Percentiles rank a stretch among this genome's conserved stretches.
phyloP scores from a whole-genome alignment of 2,797 vertebrate species.

The Erpetoichthys calabaricus region DNA sequence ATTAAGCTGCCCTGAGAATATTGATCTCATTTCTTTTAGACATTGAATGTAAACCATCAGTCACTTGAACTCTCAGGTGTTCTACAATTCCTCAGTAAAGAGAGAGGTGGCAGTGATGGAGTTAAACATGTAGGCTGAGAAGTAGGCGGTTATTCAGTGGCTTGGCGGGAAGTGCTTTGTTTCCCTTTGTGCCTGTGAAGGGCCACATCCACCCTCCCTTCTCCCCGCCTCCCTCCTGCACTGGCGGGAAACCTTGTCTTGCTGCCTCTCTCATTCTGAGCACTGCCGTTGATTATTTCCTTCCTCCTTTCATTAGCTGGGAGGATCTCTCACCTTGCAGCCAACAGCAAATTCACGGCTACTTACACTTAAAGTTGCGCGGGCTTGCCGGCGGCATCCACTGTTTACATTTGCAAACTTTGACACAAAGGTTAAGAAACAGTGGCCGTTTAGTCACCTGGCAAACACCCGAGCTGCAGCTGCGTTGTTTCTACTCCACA shows the following conservation, averaged over 20 bases:
- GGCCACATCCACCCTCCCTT: constrained; percentile 5
- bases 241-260: constrained; percentile 1
- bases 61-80: too few species aligned
- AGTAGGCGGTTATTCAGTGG: constrained; percentile 6
- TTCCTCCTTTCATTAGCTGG: constrained; percentile 11
- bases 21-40: too few species aligned
- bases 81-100: too few species aligned
- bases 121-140: constrained; percentile 18
- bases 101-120: constrained; percentile 14
- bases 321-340: constrained; percentile 21
- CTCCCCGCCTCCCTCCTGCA: constrained; percentile 13
- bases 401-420: constrained; percentile 4
- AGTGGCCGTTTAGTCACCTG: neutral
- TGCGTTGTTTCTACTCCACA: neutral
- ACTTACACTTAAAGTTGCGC: too few species aligned
- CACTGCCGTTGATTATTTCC: neutral
- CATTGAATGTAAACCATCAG: too few species aligned
- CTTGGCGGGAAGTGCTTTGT: constrained; percentile 28
- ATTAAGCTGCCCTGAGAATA: constrained; percentile 8
- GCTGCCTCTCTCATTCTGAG: neutral
- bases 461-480: constrained; percentile 5
- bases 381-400: too few species aligned
- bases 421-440: constrained; percentile 2
- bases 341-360: constrained; percentile 9
- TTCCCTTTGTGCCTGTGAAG: constrained; percentile 20